Percentiles rank a stretch among this genome's conserved stretches.
Evolutionary conservation across 2,797 vertebrate genomes (phyloP).

Genomic region (Lacerta viridis): DNA sequence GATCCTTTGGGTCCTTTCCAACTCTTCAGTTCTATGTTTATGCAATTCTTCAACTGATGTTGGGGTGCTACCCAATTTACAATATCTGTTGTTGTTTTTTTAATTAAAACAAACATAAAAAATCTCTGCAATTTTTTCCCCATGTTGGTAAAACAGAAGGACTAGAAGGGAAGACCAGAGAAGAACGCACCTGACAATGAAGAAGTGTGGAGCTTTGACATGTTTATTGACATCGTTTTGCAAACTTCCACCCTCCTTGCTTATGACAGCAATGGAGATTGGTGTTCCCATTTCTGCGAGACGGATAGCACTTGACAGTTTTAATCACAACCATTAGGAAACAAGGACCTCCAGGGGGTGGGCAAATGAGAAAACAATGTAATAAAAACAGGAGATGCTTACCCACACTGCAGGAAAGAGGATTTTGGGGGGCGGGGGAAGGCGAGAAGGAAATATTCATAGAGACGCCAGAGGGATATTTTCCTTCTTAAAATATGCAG

Average conservation of each 20-base stretch:
- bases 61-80: neutral
- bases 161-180: neutral
- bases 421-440: neutral
- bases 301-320: rapidly evolving
- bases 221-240: neutral
- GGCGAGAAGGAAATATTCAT: conserved; percentile 24
- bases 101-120: too few relatives aligned
- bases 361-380: neutral
- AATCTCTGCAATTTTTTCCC: neutral
- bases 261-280: neutral
- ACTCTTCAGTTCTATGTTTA: too few relatives aligned
- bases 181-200: neutral
- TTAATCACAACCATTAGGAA: neutral
- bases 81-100: too few relatives aligned
- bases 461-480: conserved; percentile 54
- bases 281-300: too few relatives aligned
- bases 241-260: neutral
- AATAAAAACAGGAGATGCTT: neutral
- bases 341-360: neutral
- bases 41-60: neutral
- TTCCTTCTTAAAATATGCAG: conserved; percentile 44
- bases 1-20: too few relatives aligned
- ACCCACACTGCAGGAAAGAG: conserved; percentile 11
- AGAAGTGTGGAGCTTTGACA: too few relatives aligned
- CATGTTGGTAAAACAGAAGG: neutral